A percentile compares a stretch with the other conserved stretches of the same genome.
Conservation (phyloP, 2,113 vertebrate genomes). For the Hipposideros armiger region DNA sequence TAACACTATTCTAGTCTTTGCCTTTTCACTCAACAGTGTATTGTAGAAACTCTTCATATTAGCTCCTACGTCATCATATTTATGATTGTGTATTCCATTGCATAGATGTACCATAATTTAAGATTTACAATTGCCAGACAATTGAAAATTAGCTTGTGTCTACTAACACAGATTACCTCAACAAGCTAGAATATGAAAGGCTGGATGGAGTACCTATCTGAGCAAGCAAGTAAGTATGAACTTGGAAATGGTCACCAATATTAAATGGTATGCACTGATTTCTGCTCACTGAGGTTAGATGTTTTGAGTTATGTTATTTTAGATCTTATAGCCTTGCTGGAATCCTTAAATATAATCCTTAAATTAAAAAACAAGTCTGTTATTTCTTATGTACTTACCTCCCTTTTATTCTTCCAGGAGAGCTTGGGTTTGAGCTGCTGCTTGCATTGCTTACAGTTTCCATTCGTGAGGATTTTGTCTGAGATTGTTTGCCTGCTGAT, state of each 20-base stretch:
- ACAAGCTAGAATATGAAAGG: neutral
- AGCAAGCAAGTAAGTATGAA: neutral
- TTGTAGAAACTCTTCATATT: neutral
- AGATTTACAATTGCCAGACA: neutral
- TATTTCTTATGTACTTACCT: conserved; percentile 88
- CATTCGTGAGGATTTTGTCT: conserved; percentile 98
- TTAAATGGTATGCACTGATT: neutral
- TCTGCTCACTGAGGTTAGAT: neutral
- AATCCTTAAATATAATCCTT: neutral
- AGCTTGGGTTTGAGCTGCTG: conserved; percentile 97
- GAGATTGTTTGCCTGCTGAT: conserved; percentile 96
- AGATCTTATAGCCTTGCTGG: neutral
- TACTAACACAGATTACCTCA: neutral
- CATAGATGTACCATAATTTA: neutral
- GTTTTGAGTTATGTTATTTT: neutral
- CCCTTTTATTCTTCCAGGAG: conserved; percentile 97
- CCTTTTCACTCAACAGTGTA: neutral
- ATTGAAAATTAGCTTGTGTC: neutral
- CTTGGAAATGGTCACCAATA: neutral
- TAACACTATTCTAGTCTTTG: neutral
- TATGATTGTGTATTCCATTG: neutral
- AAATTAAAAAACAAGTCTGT: neutral
- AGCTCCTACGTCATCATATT: neutral
- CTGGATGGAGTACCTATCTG: neutral
- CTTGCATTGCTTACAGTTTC: conserved; percentile 98